Conservation (phyloP, 2,797 vertebrate species). For the Oreochromis mossambicus region DNA sequence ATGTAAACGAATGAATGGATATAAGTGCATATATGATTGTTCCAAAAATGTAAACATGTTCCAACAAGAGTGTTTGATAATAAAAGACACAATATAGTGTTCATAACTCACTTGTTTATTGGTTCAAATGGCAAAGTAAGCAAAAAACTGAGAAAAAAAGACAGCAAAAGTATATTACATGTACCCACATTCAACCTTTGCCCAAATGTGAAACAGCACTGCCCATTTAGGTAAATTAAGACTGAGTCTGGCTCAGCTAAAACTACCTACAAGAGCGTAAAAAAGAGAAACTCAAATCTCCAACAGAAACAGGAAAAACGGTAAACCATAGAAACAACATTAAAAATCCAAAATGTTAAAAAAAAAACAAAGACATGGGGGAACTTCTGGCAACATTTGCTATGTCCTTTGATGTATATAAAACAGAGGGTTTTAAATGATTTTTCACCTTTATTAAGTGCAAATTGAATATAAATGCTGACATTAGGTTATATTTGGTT, state of each 20-base stretch:
- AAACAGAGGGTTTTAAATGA: neutral
- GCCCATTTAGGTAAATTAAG: neutral
- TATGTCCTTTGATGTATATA: neutral
- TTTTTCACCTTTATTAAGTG: too few species aligned
- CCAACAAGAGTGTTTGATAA: neutral
- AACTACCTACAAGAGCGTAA: neutral
- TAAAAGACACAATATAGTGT: neutral
- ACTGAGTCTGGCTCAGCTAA: neutral
- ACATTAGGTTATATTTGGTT: neutral
- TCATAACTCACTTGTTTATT: neutral
- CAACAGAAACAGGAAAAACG: neutral
- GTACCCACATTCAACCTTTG: neutral
- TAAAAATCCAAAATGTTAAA: neutral
- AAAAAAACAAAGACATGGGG: neutral
- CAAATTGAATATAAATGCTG: neutral
- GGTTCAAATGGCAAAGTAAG: neutral
- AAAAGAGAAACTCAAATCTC: neutral
- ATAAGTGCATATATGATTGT: neutral
- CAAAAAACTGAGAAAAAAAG: neutral
- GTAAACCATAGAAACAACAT: neutral
- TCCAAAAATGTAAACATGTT: neutral
- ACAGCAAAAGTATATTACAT: neutral
- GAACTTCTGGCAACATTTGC: neutral
- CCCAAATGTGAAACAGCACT: neutral
- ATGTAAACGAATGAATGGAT: neutral